A percentile compares a stretch with the other conserved stretches of the same genome.
phyloP scores from a whole-genome alignment of 2,888 invertebrate genomes.

The Sinelater perroti region DNA sequence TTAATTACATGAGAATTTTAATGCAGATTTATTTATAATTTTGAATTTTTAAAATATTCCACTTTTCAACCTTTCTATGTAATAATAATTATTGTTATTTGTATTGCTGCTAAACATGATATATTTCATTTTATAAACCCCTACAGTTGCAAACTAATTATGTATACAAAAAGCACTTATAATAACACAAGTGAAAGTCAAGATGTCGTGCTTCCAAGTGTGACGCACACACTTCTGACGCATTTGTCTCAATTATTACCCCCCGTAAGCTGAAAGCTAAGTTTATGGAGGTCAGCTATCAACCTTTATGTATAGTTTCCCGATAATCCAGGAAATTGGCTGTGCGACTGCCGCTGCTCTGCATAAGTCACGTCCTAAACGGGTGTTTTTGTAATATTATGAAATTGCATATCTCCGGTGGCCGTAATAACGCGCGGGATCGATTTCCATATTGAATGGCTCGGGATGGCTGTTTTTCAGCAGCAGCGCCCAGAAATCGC shows the following conservation, averaged over 20 bases:
- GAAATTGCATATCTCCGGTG: conserved; percentile 38
- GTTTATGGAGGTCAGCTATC: conserved; percentile 30
- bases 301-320: conserved; percentile 41
- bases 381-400: conserved; percentile 41
- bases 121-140: too few species aligned
- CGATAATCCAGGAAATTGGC: conserved; percentile 40
- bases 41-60: too few species aligned
- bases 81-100: too few species aligned
- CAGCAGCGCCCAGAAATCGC: conserved; percentile 14
- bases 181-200: too few species aligned
- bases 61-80: too few species aligned
- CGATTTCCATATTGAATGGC: conserved; percentile 35
- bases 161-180: too few species aligned
- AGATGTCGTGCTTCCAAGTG: too few species aligned
- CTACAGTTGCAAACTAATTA: too few species aligned
- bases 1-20: too few species aligned
- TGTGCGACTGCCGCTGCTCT: conserved; percentile 37
- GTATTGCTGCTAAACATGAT: too few species aligned
- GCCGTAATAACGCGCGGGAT: conserved; percentile 32
- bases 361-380: conserved; percentile 39
- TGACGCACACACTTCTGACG: conserved; percentile 20
- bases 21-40: too few species aligned
- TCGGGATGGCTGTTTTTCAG: conserved; percentile 23
- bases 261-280: conserved; percentile 27
- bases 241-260: conserved; percentile 34